Conservation (phyloP, 1,140 invertebrate species). For the Drosophila pandora region DNA sequence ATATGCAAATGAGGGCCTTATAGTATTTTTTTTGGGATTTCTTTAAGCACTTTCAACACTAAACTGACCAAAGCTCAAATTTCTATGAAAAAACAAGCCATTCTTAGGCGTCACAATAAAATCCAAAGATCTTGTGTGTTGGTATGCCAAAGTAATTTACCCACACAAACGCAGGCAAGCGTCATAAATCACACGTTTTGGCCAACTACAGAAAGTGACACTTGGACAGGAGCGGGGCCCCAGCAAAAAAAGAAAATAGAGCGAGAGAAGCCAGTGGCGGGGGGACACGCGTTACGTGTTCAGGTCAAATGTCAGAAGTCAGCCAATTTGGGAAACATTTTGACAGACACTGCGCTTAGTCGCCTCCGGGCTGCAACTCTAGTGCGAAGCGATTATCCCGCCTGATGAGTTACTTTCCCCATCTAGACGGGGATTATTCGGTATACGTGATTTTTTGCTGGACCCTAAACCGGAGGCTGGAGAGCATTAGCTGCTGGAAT, state of each 20-base stretch:
- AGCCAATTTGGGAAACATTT: constrained; percentile 72
- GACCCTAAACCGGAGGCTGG: too few species aligned
- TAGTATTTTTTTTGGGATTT: too few species aligned
- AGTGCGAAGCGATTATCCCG: constrained; percentile 18
- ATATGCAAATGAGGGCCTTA: too few species aligned
- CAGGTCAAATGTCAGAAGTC: constrained; percentile 80
- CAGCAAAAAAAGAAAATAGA: not conserved
- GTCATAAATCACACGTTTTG: constrained; percentile 77
- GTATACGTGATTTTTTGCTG: not conserved
- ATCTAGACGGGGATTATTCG: not conserved
- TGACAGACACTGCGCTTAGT: constrained; percentile 62
- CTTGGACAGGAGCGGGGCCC: not conserved
- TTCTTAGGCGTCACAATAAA: too few species aligned
- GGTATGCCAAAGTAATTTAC: constrained; percentile 71
- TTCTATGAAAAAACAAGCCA: too few species aligned
- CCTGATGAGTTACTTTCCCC: constrained; percentile 5
- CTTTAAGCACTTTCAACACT: too few species aligned
- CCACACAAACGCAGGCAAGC: constrained; percentile 53
- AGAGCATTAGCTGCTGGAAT: too few species aligned
- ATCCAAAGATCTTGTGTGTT: constrained; percentile 12
- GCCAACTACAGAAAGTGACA: constrained; percentile 68
- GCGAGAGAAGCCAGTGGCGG: not conserved
- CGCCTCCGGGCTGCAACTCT: constrained; percentile 19
- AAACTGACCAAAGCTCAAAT: too few species aligned
- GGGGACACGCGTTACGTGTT: constrained; percentile 58